A percentile compares a stretch with the other conserved stretches of the same genome.
These are phyloP conservation scores for Scaptomyza polygonia DNA, from an alignment of 2,888 invertebrate genomes.

Conservation along the genomic window DNA sequence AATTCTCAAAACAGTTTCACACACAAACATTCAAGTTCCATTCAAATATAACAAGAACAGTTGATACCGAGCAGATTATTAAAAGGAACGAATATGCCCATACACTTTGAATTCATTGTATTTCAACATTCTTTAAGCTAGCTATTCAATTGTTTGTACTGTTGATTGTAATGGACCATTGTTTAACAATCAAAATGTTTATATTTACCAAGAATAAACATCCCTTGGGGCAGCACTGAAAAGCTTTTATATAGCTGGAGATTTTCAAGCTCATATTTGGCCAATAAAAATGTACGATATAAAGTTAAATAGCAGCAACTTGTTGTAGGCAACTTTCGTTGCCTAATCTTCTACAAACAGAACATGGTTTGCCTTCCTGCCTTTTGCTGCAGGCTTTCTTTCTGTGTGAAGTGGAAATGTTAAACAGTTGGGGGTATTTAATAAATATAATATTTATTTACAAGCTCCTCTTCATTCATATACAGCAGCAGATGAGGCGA, in stretches of 20 bases:
- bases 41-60: not conserved
- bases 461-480: conserved; percentile 12
- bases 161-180: not conserved
- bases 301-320: conserved; percentile 13
- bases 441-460: conserved; percentile 71
- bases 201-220: not conserved
- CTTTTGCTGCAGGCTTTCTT: conserved; percentile 19
- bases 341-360: conserved; percentile 12
- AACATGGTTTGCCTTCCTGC: not conserved
- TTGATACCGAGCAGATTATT: not conserved
- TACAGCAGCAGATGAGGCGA: conserved; percentile 7
- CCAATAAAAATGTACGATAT: conserved; percentile 12
- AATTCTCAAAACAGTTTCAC: not conserved
- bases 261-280: not conserved
- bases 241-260: not conserved
- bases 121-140: not conserved
- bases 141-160: not conserved
- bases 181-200: conserved; percentile 6
- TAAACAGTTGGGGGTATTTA: conserved; percentile 57
- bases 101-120: conserved; percentile 6
- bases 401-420: conserved; percentile 46
- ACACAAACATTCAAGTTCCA: conserved; percentile 2
- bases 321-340: conserved; percentile 9
- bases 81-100: conserved; percentile 1
- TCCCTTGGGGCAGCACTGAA: not conserved